Evolutionary conservation across 2,888 invertebrate species (phyloP).

Genomic region (Hirtodrosophila trivittata): DNA sequence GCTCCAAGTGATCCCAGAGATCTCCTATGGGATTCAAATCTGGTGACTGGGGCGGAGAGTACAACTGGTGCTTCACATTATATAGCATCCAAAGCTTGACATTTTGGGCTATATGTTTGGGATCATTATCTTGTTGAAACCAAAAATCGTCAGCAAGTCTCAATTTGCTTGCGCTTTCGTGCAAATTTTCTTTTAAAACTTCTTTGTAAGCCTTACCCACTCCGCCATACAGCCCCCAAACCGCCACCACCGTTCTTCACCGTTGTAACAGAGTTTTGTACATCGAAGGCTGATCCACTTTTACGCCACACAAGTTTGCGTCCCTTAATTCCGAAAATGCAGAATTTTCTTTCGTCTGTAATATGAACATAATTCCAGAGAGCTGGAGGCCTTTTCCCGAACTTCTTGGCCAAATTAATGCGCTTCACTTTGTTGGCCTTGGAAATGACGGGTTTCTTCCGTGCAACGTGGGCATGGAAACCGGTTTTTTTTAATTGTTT

Average conservation of each 20-base stretch:
- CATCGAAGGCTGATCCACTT: conserved; percentile 19
- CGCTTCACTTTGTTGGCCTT: conserved; percentile 20
- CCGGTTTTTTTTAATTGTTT: no score
- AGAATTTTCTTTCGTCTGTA: conserved; percentile 20
- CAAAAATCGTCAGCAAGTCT: conserved; percentile 6
- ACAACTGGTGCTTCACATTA: conserved; percentile 23
- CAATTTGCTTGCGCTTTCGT: conserved; percentile 27
- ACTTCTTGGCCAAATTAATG: conserved; percentile 17
- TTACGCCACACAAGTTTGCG: conserved; percentile 26
- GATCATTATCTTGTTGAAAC: conserved; percentile 38
- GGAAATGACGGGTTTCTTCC: conserved; percentile 17
- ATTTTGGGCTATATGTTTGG: conserved; percentile 27
- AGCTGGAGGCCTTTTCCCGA: neutral
- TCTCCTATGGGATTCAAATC: conserved; percentile 32
- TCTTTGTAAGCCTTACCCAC: conserved; percentile 32
- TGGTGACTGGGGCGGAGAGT: conserved; percentile 29
- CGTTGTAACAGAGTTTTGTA: conserved; percentile 23
- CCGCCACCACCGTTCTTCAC: conserved; percentile 43
- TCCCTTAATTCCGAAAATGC: conserved; percentile 28
- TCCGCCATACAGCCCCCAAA: conserved; percentile 34
- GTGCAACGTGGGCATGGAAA: conserved; percentile 14
- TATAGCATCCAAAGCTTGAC: conserved; percentile 34
- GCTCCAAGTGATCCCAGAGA: conserved; percentile 32
- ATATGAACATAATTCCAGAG: conserved; percentile 31
- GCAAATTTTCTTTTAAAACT: conserved; percentile 31